phyloP scores from a whole-genome alignment of 2,797 vertebrate species.

The Ctenopoma kingsleyae region DNA sequence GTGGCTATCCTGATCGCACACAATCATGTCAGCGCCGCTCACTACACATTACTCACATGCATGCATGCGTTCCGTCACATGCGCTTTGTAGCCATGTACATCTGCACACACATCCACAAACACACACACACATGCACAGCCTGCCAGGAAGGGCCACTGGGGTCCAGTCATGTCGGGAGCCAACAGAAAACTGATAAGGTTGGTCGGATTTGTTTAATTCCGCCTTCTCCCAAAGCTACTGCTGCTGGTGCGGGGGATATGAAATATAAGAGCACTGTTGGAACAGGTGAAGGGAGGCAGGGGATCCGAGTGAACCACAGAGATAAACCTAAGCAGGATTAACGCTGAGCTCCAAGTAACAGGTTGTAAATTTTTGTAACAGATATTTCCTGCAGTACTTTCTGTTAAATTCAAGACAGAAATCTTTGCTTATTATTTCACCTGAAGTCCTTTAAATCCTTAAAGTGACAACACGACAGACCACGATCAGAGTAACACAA shows the following conservation, averaged over 20 bases:
- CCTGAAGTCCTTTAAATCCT: slow-evolving; percentile 38
- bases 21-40: slow-evolving; percentile 76
- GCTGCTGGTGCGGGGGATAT: slow-evolving; percentile 17
- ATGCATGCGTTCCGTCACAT: slow-evolving; percentile 35
- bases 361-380: slow-evolving; percentile 21
- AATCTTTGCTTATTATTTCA: slow-evolving; percentile 17
- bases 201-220: slow-evolving; percentile 65
- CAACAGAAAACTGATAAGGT: slow-evolving; percentile 69
- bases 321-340: slow-evolving; percentile 57
- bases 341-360: slow-evolving; percentile 16
- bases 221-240: slow-evolving; percentile 48
- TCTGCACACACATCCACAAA: slow-evolving; percentile 15
- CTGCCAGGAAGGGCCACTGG: slow-evolving; percentile 58
- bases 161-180: slow-evolving; percentile 59
- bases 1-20: slow-evolving; percentile 71
- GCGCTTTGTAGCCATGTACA: slow-evolving; percentile 24
- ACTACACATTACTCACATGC: slow-evolving; percentile 21
- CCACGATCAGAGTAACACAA: slow-evolving; percentile 43
- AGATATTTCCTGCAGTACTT: background rate
- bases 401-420: background rate
- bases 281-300: slow-evolving; percentile 67
- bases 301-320: slow-evolving; percentile 47
- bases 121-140: slow-evolving; percentile 16
- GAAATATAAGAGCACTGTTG: slow-evolving; percentile 47
- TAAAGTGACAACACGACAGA: slow-evolving; percentile 45